These are phyloP conservation scores for Nothocercus nigrocapillus DNA, from an alignment of 2,113 vertebrate species.

Conservation along the genomic window DNA sequence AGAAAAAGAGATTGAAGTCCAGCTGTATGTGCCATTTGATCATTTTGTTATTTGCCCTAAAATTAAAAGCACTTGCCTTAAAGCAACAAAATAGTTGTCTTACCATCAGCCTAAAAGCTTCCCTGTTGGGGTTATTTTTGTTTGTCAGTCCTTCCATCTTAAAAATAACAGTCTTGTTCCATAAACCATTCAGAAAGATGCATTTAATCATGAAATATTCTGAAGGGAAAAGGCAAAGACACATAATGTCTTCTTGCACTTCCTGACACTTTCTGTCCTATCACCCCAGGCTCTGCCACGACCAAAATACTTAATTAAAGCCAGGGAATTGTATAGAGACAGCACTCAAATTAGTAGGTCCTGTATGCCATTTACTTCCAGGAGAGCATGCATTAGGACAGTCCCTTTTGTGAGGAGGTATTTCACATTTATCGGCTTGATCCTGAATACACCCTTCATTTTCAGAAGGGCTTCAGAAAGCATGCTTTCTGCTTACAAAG, in stretches of 20 bases:
- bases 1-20: neutral
- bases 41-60: neutral
- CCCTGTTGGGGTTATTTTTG: neutral
- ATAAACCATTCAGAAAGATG: neutral
- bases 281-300: neutral
- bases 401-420: neutral
- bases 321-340: neutral
- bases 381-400: neutral
- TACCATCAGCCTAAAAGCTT: neutral
- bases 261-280: neutral
- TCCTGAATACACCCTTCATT: neutral
- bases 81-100: constrained; percentile 6
- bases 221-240: neutral
- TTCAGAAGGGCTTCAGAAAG: neutral
- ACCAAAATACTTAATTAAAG: neutral
- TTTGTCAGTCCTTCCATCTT: neutral
- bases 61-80: neutral
- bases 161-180: neutral
- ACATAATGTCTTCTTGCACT: neutral
- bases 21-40: neutral
- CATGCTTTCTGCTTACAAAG: accelerated
- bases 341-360: neutral
- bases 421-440: neutral
- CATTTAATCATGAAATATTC: neutral
- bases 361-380: neutral